Evolutionary conservation across 1,140 invertebrate genomes (phyloP).

Genomic region (Calosoma granatense): DNA sequence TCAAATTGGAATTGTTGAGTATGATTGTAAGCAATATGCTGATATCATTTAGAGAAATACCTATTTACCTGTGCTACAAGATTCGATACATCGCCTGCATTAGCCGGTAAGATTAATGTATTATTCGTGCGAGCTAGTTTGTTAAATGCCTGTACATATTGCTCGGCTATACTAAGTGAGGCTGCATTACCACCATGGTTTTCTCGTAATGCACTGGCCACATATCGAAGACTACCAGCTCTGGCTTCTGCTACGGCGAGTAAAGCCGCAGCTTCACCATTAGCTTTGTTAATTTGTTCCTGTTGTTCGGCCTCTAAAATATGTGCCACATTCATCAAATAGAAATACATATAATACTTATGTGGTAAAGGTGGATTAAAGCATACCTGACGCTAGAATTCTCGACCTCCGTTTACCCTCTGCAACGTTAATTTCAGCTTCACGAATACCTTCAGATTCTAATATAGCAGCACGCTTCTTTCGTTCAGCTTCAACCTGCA

Average conservation of each 20-base stretch:
- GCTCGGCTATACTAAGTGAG: slow-evolving; percentile 84
- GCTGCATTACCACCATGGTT: slow-evolving; percentile 78
- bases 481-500: slow-evolving; percentile 98
- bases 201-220: slow-evolving; percentile 51
- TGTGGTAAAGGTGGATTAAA: neutral
- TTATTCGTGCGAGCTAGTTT: slow-evolving; percentile 89
- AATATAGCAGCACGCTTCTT: slow-evolving; percentile 93
- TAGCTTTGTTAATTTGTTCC: slow-evolving; percentile 80
- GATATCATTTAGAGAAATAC: slow-evolving; percentile 9
- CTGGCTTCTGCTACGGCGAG: slow-evolving; percentile 75
- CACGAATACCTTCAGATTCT: slow-evolving; percentile 90
- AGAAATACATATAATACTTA: no score
- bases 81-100: slow-evolving; percentile 74
- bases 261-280: slow-evolving; percentile 80
- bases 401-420: slow-evolving; percentile 86
- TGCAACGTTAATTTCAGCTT: slow-evolving; percentile 95
- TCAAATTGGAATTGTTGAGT: slow-evolving; percentile 11
- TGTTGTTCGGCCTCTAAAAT: slow-evolving; percentile 68
- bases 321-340: slow-evolving; percentile 15
- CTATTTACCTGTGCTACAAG: slow-evolving; percentile 70
- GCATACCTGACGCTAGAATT: slow-evolving; percentile 83
- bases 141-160: slow-evolving; percentile 89
- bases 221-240: slow-evolving; percentile 62
- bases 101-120: slow-evolving; percentile 87
- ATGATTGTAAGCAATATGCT: slow-evolving; percentile 12